Evolutionary conservation across 2,113 vertebrate species (phyloP).

Genomic region (Tragelaphus imberbis): DNA sequence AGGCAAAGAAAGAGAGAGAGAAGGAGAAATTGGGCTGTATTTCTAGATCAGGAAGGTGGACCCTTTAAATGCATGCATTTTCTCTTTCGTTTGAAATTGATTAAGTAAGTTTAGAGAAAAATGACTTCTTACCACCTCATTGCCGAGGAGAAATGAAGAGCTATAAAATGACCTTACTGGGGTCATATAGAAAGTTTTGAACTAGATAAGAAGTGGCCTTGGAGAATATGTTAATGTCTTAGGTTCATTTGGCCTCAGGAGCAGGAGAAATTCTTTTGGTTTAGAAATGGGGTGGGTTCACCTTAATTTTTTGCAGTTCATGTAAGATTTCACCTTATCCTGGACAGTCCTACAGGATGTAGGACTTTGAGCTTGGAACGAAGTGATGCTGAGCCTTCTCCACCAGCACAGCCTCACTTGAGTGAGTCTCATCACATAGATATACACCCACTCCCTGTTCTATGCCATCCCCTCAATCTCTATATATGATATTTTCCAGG

Average conservation of each 20-base stretch:
- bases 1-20: not conserved
- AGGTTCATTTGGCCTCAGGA: not conserved
- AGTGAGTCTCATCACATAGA: not conserved
- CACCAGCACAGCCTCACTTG: accelerated
- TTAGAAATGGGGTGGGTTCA: not conserved
- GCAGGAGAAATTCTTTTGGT: not conserved
- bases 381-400: not conserved
- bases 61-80: not conserved
- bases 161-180: not conserved
- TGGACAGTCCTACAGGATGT: accelerated
- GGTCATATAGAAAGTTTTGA: not conserved
- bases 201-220: not conserved
- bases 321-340: not conserved
- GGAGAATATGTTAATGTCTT: not conserved
- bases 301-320: not conserved
- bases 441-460: accelerated
- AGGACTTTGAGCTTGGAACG: not conserved
- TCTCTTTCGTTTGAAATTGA: constrained; percentile 30
- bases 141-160: not conserved
- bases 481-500: not conserved
- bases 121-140: not conserved
- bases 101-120: constrained; percentile 5
- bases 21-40: constrained; percentile 39
- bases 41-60: constrained; percentile 9
- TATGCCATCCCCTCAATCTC: not conserved